phyloP scores from a whole-genome alignment of 1,140 invertebrate species.

The Littorina saxatilis region DNA sequence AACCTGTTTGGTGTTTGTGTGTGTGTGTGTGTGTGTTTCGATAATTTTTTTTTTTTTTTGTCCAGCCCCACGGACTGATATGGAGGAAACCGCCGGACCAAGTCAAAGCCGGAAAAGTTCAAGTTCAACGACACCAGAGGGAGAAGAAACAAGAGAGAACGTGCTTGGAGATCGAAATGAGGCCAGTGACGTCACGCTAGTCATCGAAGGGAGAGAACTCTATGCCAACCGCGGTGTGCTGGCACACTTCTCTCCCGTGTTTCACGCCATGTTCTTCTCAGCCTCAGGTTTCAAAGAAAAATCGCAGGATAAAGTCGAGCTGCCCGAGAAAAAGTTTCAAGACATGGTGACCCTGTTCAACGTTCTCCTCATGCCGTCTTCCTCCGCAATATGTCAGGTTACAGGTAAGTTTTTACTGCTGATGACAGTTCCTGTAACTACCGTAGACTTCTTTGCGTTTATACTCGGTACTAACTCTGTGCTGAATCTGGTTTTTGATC shows the following conservation, averaged over 20 bases:
- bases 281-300: background rate
- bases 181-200: background rate
- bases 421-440: no score
- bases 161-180: background rate
- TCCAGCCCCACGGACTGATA: no score
- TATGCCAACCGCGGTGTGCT: background rate
- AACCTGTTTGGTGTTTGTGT: no score
- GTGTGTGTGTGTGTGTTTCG: no score
- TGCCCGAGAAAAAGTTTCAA: background rate
- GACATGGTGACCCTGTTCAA: background rate
- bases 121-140: no score
- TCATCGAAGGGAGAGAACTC: slow-evolving; percentile 10
- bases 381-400: background rate
- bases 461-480: no score
- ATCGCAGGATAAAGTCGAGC: background rate
- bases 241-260: slow-evolving; percentile 23
- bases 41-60: no score
- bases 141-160: background rate
- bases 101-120: no score
- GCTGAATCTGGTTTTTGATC: no score
- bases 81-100: no score
- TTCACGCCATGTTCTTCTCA: slow-evolving; percentile 8
- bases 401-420: no score
- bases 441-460: no score
- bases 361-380: background rate